Evolutionary conservation across 1,140 invertebrate species (phyloP), one percentile per base, ranked within the genome.

Genomic region (Babylonia areolata): DNA sequence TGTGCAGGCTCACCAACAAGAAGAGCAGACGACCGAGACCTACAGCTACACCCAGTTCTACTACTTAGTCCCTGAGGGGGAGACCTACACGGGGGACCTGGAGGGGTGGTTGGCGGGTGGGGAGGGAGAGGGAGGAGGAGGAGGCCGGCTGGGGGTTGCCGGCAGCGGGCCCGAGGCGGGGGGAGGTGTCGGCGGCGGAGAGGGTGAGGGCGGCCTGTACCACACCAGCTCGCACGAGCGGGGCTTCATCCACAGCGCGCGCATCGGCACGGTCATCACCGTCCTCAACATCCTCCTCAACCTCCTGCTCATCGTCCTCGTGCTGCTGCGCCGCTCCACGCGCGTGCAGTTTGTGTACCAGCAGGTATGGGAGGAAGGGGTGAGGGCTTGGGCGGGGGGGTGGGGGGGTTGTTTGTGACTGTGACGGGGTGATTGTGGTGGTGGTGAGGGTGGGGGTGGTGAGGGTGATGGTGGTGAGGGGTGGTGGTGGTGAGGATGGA

Each of bases 201-300:
- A 54, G 42, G 84, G 39, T n/a, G 75, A 79, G 33, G 77, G 40
- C 3, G 54, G 54, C 33, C 28, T 75, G 58, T 87, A 73, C 64
- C 85, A 84, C 71, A 69, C 71, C 46, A 86, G 85, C 46, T 81
- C 85, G 1, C 77, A 86, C 71, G 87, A 88, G 71, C 35, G 87
- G 3, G 84, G 86, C 31, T 86, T 87, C 78, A 75, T 87, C 28
- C 35, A 54, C n/a, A 86, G 80, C 81, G 86, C 80, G 46, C 42
- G 54, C 64, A 85, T 88, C 84, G 81, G 80, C 23, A 83, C 87
- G 80, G 31, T 86, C 58, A 77, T 88, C 78, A 84, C 83, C 37
- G 23, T 86, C 31, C 28, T 83, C 75, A 35, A 69, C 75, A 58
- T 87, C 33, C 3, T 88, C 81, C 64, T 86, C 81, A 77, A 85